Conservation (phyloP, 2,113 vertebrate species). For the Promerops cafer region DNA sequence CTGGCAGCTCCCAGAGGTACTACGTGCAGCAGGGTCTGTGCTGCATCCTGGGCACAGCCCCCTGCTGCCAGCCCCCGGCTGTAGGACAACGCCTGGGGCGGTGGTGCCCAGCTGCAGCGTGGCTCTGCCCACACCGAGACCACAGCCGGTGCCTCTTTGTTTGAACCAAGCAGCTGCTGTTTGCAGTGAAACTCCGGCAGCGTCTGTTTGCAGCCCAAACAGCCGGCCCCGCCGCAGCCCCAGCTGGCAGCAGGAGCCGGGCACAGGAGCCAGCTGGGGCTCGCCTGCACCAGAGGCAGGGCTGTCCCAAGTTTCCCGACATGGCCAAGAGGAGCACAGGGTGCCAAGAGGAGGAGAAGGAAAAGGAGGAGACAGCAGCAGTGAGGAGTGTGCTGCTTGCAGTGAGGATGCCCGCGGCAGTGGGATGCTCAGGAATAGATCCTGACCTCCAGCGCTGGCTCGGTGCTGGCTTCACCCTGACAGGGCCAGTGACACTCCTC, state of each 20-base stretch:
- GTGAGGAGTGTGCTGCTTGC: neutral
- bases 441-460: neutral
- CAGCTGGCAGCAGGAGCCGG: neutral
- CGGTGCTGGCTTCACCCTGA: neutral
- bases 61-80: accelerated
- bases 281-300: neutral
- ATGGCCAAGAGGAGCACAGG: neutral
- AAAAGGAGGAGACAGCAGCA: neutral
- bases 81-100: accelerated
- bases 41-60: neutral
- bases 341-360: neutral
- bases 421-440: neutral
- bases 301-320: neutral
- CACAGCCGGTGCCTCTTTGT: neutral
- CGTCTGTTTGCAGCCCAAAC: constrained; percentile 44
- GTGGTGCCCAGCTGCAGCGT: neutral
- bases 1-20: neutral
- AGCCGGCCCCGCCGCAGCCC: neutral
- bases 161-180: constrained; percentile 22
- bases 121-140: neutral
- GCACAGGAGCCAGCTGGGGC: neutral
- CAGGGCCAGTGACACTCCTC: neutral
- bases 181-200: constrained; percentile 7
- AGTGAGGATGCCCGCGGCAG: accelerated
- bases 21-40: accelerated